Percentiles rank a stretch among this genome's conserved stretches.
Evolutionary conservation across 2,888 invertebrate genomes (phyloP).

Genomic region (Dryomyza anilis): DNA sequence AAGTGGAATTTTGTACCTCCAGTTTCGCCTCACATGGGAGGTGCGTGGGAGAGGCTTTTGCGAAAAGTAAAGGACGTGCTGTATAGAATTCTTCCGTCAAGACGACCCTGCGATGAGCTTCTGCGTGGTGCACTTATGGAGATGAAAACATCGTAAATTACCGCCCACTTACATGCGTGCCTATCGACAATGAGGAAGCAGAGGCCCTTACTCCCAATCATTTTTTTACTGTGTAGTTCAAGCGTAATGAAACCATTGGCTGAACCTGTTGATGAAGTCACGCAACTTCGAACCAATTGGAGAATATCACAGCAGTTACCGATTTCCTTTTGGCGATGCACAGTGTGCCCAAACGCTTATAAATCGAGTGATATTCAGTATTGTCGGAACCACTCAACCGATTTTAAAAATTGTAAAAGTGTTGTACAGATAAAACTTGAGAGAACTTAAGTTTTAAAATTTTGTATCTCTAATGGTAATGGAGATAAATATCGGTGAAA

Average conservation of each 20-base stretch:
- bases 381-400: too few species aligned
- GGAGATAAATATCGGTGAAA: too few species aligned
- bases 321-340: slow-evolving; percentile 27
- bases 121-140: background rate
- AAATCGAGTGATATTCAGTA: too few species aligned
- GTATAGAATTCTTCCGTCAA: background rate
- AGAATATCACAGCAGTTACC: slow-evolving; percentile 28
- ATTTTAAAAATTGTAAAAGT: too few species aligned
- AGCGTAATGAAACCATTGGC: too few species aligned
- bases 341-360: too few species aligned
- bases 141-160: background rate
- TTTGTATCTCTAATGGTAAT: too few species aligned
- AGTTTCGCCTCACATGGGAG: background rate
- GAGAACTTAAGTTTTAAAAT: too few species aligned
- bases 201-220: slow-evolving; percentile 29
- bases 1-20: background rate
- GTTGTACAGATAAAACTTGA: too few species aligned
- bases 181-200: background rate
- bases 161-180: background rate
- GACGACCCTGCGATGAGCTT: background rate
- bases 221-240: slow-evolving; percentile 30
- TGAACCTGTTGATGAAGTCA: slow-evolving; percentile 8
- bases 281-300: slow-evolving; percentile 20
- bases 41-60: background rate
- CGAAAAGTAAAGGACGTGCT: slow-evolving; percentile 9